Base-by-base conservation (phyloP, 2,888 invertebrate species). In the Meteorus cinctellus region DNA sequence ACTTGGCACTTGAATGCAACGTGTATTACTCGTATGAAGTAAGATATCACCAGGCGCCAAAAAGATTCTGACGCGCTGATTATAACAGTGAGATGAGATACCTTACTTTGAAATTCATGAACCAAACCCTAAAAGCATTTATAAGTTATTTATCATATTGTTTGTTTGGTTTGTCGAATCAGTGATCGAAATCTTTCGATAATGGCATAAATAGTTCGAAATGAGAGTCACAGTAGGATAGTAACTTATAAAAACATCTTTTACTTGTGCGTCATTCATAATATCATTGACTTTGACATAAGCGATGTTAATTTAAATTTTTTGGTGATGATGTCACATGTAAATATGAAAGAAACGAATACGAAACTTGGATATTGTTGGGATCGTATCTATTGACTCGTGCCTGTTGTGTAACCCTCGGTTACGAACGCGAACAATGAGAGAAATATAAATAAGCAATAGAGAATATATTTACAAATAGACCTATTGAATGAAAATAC, bases 21-120 rank as follows among this genome's bases (percentile, higher is more conserved):
- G 79, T 77, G 77, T 79, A 79, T 77, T 79, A 77, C 74, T 72
- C 75, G 77, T 76, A 48, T 48, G 78, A 79, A 79, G 76, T 75
- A 78, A 76, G 74, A 79, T 77, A 76, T 76, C 75, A 72, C 76
- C 66, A 66, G 74, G 71, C 77, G 69, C 74, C 74, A 72, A 74
- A 62, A 67, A 27, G 29, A 51, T 51, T 4, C 31, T 51, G 31
- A 70, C 34, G 19, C 19, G n/a, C 51, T 55, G 69, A 70, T 70
- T 36, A 55, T 59, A 24, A 59, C 36, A 59, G 24, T 8, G 16
- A 24, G 10, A 36, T 8, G 16, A 24, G 10, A 36, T 41, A 36
- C 12, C 19, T 41, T 6, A 41, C 36, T 36, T 41, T 66, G 14
- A 41, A 8, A 55, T 55, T 55, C 24, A 55, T 55, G 19, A 19